Conservation (phyloP, 2,888 invertebrate genomes). For the Agrenia bidenticulata region DNA sequence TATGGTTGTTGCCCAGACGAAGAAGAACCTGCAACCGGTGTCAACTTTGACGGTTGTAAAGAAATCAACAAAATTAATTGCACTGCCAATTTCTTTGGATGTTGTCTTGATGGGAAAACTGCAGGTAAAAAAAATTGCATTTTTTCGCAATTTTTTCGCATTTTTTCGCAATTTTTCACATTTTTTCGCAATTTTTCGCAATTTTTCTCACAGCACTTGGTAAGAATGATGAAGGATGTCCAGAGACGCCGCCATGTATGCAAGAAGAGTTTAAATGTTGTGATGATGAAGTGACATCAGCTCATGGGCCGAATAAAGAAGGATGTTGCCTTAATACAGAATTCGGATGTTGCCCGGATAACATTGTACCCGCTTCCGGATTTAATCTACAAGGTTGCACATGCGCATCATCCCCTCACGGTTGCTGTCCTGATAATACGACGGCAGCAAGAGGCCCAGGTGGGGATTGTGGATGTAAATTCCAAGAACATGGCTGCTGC, state of each 20-base stretch:
- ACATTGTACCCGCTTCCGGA: slow-evolving; percentile 77
- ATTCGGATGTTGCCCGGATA: slow-evolving; percentile 78
- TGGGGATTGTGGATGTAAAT: slow-evolving; percentile 79
- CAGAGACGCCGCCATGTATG: slow-evolving; percentile 63
- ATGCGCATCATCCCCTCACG: slow-evolving; percentile 72
- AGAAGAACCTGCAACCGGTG: slow-evolving; percentile 64
- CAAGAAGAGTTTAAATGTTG: slow-evolving; percentile 64
- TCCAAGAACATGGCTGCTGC: slow-evolving; percentile 72
- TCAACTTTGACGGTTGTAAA: slow-evolving; percentile 60
- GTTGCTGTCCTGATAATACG: slow-evolving; percentile 82
- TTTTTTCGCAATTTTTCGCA: slow-evolving; percentile 2
- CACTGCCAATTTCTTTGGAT: slow-evolving; percentile 58
- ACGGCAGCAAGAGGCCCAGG: slow-evolving; percentile 78
- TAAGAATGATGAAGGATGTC: slow-evolving; percentile 72
- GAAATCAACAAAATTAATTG: slow-evolving; percentile 55
- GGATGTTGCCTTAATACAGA: slow-evolving; percentile 72
- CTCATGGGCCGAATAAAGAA: slow-evolving; percentile 78
- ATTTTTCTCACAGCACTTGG: slow-evolving; percentile 63
- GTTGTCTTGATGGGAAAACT: slow-evolving; percentile 55
- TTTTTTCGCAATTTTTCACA: not conserved
- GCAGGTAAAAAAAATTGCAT: no score
- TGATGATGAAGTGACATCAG: slow-evolving; percentile 76
- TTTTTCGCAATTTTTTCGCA: slow-evolving; percentile 3
- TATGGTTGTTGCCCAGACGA: slow-evolving; percentile 76
- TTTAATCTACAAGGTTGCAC: slow-evolving; percentile 71